phyloP scores from a whole-genome alignment of 2,797 vertebrate species.

The Sarcophilus harrisii region DNA sequence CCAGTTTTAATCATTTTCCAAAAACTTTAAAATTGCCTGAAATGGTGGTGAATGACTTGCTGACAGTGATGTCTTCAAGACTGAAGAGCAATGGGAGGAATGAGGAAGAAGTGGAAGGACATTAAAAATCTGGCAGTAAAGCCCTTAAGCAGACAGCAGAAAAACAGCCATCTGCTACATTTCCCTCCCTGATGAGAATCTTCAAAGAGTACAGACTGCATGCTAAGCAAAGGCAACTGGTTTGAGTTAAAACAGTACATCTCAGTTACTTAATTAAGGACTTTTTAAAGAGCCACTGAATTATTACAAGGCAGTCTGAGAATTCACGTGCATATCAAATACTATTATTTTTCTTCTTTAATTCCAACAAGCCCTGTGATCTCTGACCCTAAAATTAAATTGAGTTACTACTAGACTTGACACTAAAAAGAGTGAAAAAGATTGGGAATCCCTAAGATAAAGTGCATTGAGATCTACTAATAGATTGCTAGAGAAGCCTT shows the following conservation, averaged over 20 bases:
- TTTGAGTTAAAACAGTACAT: background rate
- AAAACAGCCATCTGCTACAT: background rate
- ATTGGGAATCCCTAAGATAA: background rate
- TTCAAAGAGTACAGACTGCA: background rate
- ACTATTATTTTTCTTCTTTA: background rate
- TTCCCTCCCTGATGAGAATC: background rate
- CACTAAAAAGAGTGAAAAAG: background rate
- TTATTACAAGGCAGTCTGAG: background rate
- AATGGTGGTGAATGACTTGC: background rate
- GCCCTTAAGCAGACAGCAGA: background rate
- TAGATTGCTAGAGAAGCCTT: background rate
- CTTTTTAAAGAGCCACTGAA: background rate
- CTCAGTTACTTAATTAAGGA: background rate
- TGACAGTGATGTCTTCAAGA: background rate
- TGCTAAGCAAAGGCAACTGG: background rate
- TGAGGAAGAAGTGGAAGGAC: background rate
- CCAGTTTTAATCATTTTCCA: slow-evolving; percentile 6
- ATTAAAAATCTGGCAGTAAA: background rate
- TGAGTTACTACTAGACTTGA: background rate
- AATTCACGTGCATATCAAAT: background rate
- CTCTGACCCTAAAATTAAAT: background rate
- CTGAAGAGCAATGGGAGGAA: background rate
- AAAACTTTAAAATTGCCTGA: background rate
- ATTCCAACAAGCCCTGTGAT: background rate
- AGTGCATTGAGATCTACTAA: background rate